Evolutionary conservation across 2,113 vertebrate species (phyloP).

Genomic region (Malurus cyaneus): DNA sequence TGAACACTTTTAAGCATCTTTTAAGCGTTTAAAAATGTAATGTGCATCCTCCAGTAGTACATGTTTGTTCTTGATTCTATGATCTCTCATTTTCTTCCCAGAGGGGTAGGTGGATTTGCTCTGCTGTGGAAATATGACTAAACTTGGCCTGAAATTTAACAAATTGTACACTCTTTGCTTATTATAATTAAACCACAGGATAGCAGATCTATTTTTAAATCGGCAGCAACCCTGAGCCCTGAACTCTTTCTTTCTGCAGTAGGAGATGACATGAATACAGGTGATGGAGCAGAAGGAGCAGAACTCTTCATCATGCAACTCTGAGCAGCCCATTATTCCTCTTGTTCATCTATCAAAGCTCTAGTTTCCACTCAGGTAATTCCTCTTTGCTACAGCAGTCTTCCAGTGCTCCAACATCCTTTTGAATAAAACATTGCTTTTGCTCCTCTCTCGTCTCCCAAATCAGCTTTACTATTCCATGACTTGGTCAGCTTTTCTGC

Average conservation of each 20-base stretch:
- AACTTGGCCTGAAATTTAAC: constrained; percentile 54
- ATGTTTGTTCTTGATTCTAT: constrained; percentile 58
- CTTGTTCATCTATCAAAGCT: not conserved
- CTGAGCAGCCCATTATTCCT: not conserved
- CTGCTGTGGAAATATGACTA: constrained; percentile 51
- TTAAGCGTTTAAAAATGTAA: not conserved
- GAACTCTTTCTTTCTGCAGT: not conserved
- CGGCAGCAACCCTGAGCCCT: not conserved
- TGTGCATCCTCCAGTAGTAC: not conserved
- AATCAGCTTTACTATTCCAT: not conserved
- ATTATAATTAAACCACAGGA: constrained; percentile 47
- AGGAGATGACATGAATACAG: not conserved
- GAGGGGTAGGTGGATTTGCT: constrained; percentile 52
- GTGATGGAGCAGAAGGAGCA: not conserved
- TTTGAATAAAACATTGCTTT: not conserved
- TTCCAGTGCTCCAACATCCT: not conserved
- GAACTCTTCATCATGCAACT: not conserved
- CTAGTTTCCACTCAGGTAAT: not conserved
- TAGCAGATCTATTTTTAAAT: constrained; percentile 30
- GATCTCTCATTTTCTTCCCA: constrained; percentile 53
- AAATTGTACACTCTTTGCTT: constrained; percentile 43
- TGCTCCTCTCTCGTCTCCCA: not conserved
- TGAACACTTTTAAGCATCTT: not conserved
- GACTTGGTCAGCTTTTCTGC: not conserved
- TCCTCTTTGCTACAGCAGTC: not conserved